phyloP scores from a whole-genome alignment of 2,888 invertebrate species.

The Epirrhoe tristata region DNA sequence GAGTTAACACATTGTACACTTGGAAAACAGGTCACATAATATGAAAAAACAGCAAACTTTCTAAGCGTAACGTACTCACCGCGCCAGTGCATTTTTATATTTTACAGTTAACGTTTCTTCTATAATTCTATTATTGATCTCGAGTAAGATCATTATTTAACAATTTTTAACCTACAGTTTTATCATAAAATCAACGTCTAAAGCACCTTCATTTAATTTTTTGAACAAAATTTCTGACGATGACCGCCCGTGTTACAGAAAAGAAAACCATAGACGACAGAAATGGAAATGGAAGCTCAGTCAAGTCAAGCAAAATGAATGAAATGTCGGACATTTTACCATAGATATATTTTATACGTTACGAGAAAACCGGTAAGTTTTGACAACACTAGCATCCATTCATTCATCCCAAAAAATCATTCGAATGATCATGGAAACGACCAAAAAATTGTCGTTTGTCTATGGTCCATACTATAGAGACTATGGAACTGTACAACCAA shows the following conservation, averaged over 20 bases:
- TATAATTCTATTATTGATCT: slow-evolving; percentile 99
- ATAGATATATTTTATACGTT: slow-evolving; percentile 51
- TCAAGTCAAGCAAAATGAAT: slow-evolving; percentile 51
- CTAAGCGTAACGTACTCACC: slow-evolving; percentile 91
- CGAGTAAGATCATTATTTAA: slow-evolving; percentile 96
- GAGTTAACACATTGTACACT: slow-evolving; percentile 50
- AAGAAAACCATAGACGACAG: slow-evolving; percentile 75
- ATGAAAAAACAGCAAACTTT: slow-evolving; percentile 78
- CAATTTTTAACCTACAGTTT: slow-evolving; percentile 83
- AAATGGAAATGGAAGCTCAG: slow-evolving; percentile 73
- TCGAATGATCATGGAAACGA: background rate
- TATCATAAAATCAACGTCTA: slow-evolving; percentile 84
- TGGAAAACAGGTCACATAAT: slow-evolving; percentile 60
- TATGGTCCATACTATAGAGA: too few species aligned
- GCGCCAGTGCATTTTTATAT: slow-evolving; percentile 97
- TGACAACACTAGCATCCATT: background rate
- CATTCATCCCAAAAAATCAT: background rate
- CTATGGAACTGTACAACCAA: too few species aligned
- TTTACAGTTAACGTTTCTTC: slow-evolving; percentile 98
- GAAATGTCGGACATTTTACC: slow-evolving; percentile 73
- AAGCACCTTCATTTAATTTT: slow-evolving; percentile 85
- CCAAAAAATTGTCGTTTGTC: background rate
- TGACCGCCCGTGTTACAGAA: slow-evolving; percentile 76
- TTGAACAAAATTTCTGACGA: slow-evolving; percentile 78
- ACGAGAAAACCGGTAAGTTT: background rate